phyloP scores from a whole-genome alignment of 1,140 invertebrate species.

The Melipona quadrifasciata region DNA sequence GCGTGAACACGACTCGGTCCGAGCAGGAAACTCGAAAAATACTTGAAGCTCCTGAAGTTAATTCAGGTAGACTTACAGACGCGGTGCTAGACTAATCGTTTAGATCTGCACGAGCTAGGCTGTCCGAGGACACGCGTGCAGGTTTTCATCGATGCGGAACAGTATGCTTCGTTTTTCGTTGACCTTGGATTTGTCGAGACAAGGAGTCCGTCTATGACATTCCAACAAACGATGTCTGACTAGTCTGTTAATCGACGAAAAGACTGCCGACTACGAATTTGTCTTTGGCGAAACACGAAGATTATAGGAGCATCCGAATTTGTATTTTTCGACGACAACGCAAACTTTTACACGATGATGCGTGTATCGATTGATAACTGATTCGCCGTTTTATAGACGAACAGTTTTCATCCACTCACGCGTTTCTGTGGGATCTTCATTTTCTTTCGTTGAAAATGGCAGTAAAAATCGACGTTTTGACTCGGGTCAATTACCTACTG shows the following conservation, averaged over 20 bases:
- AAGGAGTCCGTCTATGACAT: too few species aligned
- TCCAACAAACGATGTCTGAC: not conserved
- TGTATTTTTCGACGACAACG: slow-evolving; percentile 33
- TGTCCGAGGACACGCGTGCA: too few species aligned
- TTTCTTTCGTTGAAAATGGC: not conserved
- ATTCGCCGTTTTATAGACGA: not conserved
- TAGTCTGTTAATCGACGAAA: slow-evolving; percentile 17
- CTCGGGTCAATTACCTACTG: not conserved
- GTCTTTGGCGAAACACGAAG: not conserved
- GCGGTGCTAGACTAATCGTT: not conserved
- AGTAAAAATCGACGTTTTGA: not conserved
- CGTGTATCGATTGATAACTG: not conserved
- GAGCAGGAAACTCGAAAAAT: slow-evolving; percentile 17
- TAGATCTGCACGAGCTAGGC: too few species aligned
- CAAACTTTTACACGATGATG: slow-evolving; percentile 10
- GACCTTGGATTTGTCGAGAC: too few species aligned
- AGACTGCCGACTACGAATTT: slow-evolving; percentile 41
- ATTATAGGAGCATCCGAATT: not conserved
- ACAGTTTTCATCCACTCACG: not conserved
- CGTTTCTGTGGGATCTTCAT: not conserved
- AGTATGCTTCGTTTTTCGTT: not conserved
- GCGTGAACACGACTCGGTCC: slow-evolving; percentile 80
- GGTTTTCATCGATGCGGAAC: not conserved
- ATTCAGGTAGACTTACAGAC: not conserved
- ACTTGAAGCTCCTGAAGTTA: slow-evolving; percentile 44